phyloP scores from a whole-genome alignment of 92 coral and sea anemone genomes.

The Palythoa grandiflora region DNA sequence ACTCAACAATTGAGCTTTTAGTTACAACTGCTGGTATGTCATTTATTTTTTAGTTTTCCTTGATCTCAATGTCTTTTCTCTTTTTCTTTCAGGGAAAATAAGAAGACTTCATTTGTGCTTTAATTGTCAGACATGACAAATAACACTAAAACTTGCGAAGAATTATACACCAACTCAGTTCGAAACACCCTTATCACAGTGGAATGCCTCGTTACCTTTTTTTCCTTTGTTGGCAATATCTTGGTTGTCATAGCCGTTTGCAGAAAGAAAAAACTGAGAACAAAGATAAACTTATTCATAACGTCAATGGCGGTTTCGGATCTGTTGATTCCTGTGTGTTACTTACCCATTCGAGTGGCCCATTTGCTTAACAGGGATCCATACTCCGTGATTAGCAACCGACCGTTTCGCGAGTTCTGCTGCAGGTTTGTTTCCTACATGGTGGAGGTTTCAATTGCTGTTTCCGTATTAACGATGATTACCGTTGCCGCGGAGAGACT shows the following conservation, averaged over 20 bases:
- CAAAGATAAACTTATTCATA: slow-evolving; percentile 77
- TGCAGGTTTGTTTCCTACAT: slow-evolving; percentile 73
- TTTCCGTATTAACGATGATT: slow-evolving; percentile 69
- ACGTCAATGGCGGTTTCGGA: slow-evolving; percentile 79
- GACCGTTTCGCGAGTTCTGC: slow-evolving; percentile 58
- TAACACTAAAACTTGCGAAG: neutral
- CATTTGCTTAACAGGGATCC: slow-evolving; percentile 47
- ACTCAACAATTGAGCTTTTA: no score
- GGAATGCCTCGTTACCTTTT: slow-evolving; percentile 36
- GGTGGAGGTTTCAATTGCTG: slow-evolving; percentile 75
- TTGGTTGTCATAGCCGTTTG: slow-evolving; percentile 68
- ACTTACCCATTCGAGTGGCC: slow-evolving; percentile 74
- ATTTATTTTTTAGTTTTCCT: neutral
- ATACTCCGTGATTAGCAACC: slow-evolving; percentile 45
- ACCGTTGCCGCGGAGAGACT: slow-evolving; percentile 71
- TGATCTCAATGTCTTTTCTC: neutral
- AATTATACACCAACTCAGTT: neutral
- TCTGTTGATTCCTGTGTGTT: slow-evolving; percentile 66
- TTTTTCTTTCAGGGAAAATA: neutral
- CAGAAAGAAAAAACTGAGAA: slow-evolving; percentile 64
- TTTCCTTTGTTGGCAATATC: slow-evolving; percentile 72
- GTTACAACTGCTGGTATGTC: no score
- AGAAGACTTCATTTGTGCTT: neutral
- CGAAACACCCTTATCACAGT: neutral
- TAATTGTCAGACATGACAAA: neutral